A percentile compares a stretch with the other conserved stretches of the same genome.
These are phyloP conservation scores for Decapterus maruadsi DNA, from an alignment of 2,797 vertebrate species.

Conservation along the genomic window DNA sequence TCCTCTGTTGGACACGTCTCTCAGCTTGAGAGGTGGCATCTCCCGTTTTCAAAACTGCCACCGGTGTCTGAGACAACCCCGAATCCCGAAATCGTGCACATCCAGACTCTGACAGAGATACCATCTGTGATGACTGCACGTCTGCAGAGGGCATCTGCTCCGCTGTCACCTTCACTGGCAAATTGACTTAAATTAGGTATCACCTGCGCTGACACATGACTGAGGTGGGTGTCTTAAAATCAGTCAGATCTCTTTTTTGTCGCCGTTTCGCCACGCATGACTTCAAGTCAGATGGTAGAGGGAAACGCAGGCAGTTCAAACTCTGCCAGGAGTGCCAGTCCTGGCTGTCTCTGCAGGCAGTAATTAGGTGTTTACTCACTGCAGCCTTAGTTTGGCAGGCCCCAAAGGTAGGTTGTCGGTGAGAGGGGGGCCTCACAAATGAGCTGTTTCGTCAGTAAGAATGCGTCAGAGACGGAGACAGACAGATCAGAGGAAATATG, in stretches of 20 bases:
- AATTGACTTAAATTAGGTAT: constrained; percentile 76
- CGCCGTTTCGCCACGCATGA: constrained; percentile 15
- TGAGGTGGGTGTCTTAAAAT: constrained; percentile 53
- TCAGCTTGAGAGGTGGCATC: constrained; percentile 64
- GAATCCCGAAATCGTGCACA: constrained; percentile 64
- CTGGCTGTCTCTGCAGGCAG: constrained; percentile 65
- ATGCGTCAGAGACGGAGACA: constrained; percentile 55
- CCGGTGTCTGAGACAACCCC: constrained; percentile 58
- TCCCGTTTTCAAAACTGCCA: constrained; percentile 63
- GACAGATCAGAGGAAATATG: constrained; percentile 46
- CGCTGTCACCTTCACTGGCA: constrained; percentile 72
- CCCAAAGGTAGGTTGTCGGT: constrained; percentile 48
- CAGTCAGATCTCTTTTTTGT: constrained; percentile 39
- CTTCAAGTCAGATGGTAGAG: constrained; percentile 29
- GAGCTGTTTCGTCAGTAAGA: constrained; percentile 54
- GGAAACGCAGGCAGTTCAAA: constrained; percentile 32
- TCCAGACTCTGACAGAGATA: constrained; percentile 73
- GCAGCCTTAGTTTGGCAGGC: constrained; percentile 66
- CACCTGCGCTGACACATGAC: constrained; percentile 65
- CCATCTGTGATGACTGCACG: constrained; percentile 74
- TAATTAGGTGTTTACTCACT: constrained; percentile 77
- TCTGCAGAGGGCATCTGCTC: constrained; percentile 80
- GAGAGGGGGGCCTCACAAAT: constrained; percentile 55
- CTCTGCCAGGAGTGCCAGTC: constrained; percentile 48
- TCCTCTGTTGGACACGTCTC: constrained; percentile 55